These are phyloP conservation scores for Philypnodon macrostomus DNA, from an alignment of 2,797 vertebrate genomes.

Conservation along the genomic window DNA sequence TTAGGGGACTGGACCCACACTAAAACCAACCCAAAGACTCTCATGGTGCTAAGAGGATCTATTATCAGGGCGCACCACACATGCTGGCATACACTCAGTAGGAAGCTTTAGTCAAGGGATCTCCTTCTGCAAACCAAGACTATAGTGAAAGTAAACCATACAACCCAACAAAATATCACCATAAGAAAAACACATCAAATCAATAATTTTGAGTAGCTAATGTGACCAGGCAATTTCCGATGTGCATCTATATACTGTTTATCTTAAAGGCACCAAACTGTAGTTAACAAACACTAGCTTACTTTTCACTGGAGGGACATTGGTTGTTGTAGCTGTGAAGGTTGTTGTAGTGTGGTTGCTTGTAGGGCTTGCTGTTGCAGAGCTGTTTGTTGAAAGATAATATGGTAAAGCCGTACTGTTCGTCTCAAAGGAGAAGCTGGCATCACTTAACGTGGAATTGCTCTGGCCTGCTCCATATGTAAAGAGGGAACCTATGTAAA, in stretches of 20 bases:
- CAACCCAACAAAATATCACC: neutral
- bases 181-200: no score
- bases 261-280: no score
- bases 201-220: no score
- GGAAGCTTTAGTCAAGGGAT: slow-evolving; percentile 21
- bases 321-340: slow-evolving; percentile 23
- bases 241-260: no score
- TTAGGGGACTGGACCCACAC: no score
- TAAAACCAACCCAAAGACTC: no score
- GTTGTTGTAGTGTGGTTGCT: slow-evolving; percentile 28
- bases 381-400: slow-evolving; percentile 22
- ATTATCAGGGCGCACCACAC: slow-evolving; percentile 48
- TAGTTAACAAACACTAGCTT: slow-evolving; percentile 33
- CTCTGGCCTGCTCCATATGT: slow-evolving; percentile 55
- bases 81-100: slow-evolving; percentile 36
- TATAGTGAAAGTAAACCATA: slow-evolving; percentile 10
- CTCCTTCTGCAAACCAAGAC: slow-evolving; percentile 5
- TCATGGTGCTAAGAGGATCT: slow-evolving; percentile 46
- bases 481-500: slow-evolving; percentile 61
- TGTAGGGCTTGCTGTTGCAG: slow-evolving; percentile 19
- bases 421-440: slow-evolving; percentile 15
- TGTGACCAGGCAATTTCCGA: no score
- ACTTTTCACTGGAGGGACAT: slow-evolving; percentile 61
- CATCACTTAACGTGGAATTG: slow-evolving; percentile 48
- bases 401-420: slow-evolving; percentile 23